Evolutionary conservation across 2,113 vertebrate species (phyloP), one percentile per base, ranked within the genome.

Genomic region (Zosterops japonicus): DNA sequence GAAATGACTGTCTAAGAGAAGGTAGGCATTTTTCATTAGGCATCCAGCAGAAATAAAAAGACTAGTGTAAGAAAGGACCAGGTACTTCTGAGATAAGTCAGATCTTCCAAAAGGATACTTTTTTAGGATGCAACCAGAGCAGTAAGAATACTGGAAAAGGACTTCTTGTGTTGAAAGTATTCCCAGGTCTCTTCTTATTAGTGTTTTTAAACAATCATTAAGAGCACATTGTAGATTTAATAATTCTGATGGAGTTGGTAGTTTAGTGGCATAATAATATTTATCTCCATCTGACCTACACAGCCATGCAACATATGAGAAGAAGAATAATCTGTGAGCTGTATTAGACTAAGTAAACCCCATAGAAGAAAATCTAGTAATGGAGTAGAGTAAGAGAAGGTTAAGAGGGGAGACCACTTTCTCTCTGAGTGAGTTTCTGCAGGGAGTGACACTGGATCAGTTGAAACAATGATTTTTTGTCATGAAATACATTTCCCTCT

Each of bases 371-470:
- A 74, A 79, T 9, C 19, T 76, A 67, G 17, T 60, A 79, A 60
- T 0, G 1, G 35, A 60, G 12, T n/a, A 24, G 39, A 77, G 44
- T 0, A 1, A 81, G n/a, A 44, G 12, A 46, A 20, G 50, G 31
- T 67, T 69, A 65, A 88, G 53, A 64, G 7, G 27, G 23, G 25
- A 65, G 4, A 46, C 7, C 8, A 7, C 18, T 53, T 41, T 44
- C 20, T 31, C 42, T 53, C 25, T 41, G n/a, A 19, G 21, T 33
- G 49, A 15, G 6, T 6, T 69, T 46, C 65, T 91, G 35, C 47
- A 78, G 79, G 29, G 27, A 39, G 11, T 28, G 29, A 52, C 59
- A 29, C 14, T 5, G 2, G 21, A 27, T 65, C 49, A 29, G 11
- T 47, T 67, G 44, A 81, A 92, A 56, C 16, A 52, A 16, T 17